Conservation (phyloP, 1,140 invertebrate genomes). For the Xylocopa sonorina region DNA sequence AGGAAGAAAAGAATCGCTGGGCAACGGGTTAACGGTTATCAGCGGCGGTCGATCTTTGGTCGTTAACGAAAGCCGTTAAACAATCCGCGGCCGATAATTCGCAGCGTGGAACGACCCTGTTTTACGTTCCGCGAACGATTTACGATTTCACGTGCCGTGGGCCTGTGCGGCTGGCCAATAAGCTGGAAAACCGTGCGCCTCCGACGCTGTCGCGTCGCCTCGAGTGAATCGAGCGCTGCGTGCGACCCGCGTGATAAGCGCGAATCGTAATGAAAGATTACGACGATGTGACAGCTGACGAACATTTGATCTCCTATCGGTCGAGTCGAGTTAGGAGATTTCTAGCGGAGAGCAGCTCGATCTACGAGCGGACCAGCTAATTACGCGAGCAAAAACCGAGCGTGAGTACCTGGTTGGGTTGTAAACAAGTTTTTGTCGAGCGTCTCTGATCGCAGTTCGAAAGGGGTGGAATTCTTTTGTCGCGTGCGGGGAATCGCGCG, state of each 20-base stretch:
- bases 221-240: not conserved
- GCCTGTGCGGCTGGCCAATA: not conserved
- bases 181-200: not conserved
- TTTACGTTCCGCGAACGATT: constrained; percentile 24
- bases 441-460: not conserved
- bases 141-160: not conserved
- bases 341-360: not conserved
- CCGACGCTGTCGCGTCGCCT: too few relatives aligned
- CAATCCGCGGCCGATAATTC: constrained; percentile 18
- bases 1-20: too few relatives aligned
- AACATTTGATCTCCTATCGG: too few relatives aligned
- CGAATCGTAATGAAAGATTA: not conserved
- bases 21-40: too few relatives aligned
- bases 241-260: too few relatives aligned
- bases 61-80: constrained; percentile 27
- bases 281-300: too few relatives aligned
- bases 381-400: too few relatives aligned
- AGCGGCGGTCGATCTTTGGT: not conserved
- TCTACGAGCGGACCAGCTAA: not conserved
- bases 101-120: not conserved
- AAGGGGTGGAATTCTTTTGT: not conserved
- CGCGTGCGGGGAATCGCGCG: not conserved
- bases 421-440: not conserved
- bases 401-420: too few relatives aligned
- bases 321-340: too few relatives aligned